Base-by-base conservation (phyloP, 2,888 invertebrate species). In the Heliconius erato region DNA sequence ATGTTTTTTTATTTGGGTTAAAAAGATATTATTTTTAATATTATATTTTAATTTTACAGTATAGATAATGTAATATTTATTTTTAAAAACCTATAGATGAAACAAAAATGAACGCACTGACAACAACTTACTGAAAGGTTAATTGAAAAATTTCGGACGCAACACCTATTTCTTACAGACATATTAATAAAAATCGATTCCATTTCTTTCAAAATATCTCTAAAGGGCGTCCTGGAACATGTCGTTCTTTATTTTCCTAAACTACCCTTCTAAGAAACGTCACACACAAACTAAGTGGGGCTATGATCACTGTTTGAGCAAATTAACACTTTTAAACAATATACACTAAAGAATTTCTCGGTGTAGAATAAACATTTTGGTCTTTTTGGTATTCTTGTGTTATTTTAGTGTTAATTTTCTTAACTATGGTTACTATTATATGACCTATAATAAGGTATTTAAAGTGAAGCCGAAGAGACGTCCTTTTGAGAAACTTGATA, bases 271-370 rank as follows among this genome's bases (percentile, higher is more conserved):
- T 91, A 59, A 88, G 94, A 94, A 94, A 87, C 92, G 92, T 93
- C 94, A 91, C 93, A 88, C 87, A 85, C 88, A 87, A 90, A 91
- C 95, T 95, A 94, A 95, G 94, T 94, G 91, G 91, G 87, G 87
- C 91, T 92, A 94, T 95, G 93, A 95, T 94, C 91, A 92, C 91
- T 94, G 91, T 95, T 95, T 94, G 93, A 89, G 90, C 93, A 92
- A 94, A 95, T 95, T 95, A 95, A 94, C 95, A 94, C 95, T 90
- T 93, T 92, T 90, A 91, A 90, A 90, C 89, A 87, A 84, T 84
- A 82, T 83, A 85, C 83, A 86, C 86, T 87, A 86, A 84, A 84
- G 85, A 86, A 86, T 87, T 86, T 85, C 80, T 67, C 59, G 32
- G 12, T 7, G 32, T 74, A 3, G 7, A 59, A 59, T 35, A 32